These are phyloP conservation scores for Dendroctonus valens DNA, from an alignment of 1,140 invertebrate species.

Conservation along the genomic window DNA sequence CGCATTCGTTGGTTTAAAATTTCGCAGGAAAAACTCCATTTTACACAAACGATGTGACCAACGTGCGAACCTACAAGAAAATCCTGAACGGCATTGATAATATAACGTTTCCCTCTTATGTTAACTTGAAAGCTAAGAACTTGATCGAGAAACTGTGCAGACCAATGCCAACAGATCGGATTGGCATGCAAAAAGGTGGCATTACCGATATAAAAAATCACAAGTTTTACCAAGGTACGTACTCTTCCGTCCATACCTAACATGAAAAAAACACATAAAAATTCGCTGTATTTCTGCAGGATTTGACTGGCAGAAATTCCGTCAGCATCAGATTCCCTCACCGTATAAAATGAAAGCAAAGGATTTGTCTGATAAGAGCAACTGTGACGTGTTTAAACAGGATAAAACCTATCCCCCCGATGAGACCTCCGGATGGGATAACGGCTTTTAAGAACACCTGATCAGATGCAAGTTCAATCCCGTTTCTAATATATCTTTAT, in stretches of 20 bases:
- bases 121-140: slow-evolving; percentile 75
- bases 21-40: slow-evolving; percentile 78
- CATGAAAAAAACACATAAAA: slow-evolving; percentile 16
- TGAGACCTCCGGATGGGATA: slow-evolving; percentile 41
- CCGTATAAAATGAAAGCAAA: slow-evolving; percentile 40
- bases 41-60: slow-evolving; percentile 75
- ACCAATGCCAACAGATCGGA: slow-evolving; percentile 84
- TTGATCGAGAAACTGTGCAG: slow-evolving; percentile 87
- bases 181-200: slow-evolving; percentile 89
- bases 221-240: slow-evolving; percentile 62
- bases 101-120: slow-evolving; percentile 77
- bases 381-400: slow-evolving; percentile 41
- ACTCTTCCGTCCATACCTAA: too few species aligned
- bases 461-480: too few species aligned
- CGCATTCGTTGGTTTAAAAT: too few species aligned
- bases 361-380: slow-evolving; percentile 33
- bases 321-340: slow-evolving; percentile 27
- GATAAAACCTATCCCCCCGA: slow-evolving; percentile 42
- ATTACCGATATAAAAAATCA: slow-evolving; percentile 91
- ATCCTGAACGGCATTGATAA: slow-evolving; percentile 90
- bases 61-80: slow-evolving; percentile 96
- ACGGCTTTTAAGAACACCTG: slow-evolving; percentile 22
- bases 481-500: too few species aligned
- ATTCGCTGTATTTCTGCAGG: slow-evolving; percentile 24
- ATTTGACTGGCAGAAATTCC: slow-evolving; percentile 42